Conservation (phyloP, 2,113 vertebrate genomes). For the Agelaius tricolor region DNA sequence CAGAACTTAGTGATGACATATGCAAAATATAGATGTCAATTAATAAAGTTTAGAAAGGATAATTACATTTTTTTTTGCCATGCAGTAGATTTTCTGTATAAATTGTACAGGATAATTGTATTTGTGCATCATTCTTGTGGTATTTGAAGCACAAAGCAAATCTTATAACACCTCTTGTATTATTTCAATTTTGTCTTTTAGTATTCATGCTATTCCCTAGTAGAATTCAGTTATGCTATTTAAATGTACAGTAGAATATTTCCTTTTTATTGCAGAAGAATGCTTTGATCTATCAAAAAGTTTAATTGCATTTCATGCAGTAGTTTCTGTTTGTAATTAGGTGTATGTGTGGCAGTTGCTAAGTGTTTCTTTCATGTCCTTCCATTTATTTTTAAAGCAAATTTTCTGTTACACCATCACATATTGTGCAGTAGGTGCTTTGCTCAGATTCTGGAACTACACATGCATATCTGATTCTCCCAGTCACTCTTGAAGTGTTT, state of each 20-base stretch:
- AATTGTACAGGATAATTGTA: conserved; percentile 30
- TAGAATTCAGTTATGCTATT: conserved; percentile 51
- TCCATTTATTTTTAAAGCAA: conserved; percentile 54
- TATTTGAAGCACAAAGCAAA: background rate
- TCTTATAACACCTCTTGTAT: background rate
- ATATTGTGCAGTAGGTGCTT: background rate
- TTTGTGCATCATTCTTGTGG: conserved; percentile 3
- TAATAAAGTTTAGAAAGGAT: conserved; percentile 1
- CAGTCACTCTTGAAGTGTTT: conserved; percentile 28
- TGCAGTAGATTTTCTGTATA: conserved; percentile 24
- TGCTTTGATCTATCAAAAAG: conserved; percentile 72
- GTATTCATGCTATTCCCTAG: background rate
- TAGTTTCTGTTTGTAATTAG: conserved; percentile 67
- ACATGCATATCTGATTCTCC: background rate
- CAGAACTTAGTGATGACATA: background rate
- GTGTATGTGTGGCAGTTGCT: background rate
- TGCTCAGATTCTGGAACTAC: background rate
- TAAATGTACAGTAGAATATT: conserved; percentile 29
- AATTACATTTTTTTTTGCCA: conserved; percentile 9
- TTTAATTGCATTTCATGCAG: conserved; percentile 71
- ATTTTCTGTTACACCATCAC: conserved; percentile 27
- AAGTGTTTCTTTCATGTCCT: conserved; percentile 66
- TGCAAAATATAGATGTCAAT: background rate
- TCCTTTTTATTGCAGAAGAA: conserved; percentile 52
- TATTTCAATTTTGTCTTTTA: background rate